Percentiles rank a stretch among this genome's conserved stretches.
Evolutionary conservation across 2,113 vertebrate genomes (phyloP).

Genomic region (Grus americana): DNA sequence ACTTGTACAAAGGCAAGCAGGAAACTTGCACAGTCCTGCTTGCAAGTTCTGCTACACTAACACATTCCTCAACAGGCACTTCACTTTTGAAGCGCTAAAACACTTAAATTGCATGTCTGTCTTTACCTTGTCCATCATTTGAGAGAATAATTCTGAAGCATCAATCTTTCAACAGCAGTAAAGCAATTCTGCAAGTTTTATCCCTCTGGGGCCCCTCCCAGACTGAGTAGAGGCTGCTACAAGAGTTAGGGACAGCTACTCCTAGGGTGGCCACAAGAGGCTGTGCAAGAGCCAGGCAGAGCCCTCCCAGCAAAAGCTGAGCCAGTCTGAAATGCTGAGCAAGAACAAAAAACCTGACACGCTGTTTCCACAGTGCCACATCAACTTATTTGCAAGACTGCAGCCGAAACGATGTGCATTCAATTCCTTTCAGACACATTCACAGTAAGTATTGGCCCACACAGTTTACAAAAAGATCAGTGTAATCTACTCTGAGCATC

Average conservation of each 20-base stretch:
- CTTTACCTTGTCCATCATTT: not conserved
- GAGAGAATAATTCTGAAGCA: not conserved
- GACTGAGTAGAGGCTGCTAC: not conserved
- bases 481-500: not conserved
- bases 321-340: not conserved
- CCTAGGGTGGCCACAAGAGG: conserved; percentile 35
- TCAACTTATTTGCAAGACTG: not conserved
- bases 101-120: not conserved
- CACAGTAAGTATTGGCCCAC: not conserved
- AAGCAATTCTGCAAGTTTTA: not conserved
- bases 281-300: conserved; percentile 6
- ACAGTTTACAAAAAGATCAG: not conserved
- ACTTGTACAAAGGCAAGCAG: not conserved
- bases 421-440: not conserved
- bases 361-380: not conserved
- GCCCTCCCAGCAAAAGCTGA: not conserved
- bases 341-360: fast-evolving
- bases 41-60: not conserved
- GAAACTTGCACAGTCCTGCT: not conserved
- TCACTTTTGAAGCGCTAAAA: not conserved
- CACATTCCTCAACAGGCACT: not conserved
- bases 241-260: not conserved
- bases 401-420: not conserved
- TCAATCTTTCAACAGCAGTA: not conserved
- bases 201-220: not conserved